Evolutionary conservation across 2,888 invertebrate species (phyloP).

Genomic region (Zele albiditarsus): DNA sequence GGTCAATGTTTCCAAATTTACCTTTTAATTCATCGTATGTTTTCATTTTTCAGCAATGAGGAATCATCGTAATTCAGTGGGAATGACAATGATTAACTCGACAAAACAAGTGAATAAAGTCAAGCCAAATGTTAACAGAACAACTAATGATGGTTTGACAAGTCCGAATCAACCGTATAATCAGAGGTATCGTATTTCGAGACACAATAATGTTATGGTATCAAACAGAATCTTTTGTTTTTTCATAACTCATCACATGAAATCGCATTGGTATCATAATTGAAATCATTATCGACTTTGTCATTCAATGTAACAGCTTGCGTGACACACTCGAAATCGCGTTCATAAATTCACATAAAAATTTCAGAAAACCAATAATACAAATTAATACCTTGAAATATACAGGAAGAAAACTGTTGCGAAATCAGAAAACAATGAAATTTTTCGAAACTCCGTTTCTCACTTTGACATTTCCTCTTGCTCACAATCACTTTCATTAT

Average conservation of each 20-base stretch:
- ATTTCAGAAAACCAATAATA: background rate
- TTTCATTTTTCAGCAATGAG: slow-evolving; percentile 79
- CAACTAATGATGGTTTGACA: slow-evolving; percentile 82
- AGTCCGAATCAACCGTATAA: slow-evolving; percentile 81
- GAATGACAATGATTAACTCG: slow-evolving; percentile 82
- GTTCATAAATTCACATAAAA: no score
- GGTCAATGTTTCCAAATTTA: background rate
- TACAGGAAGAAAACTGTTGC: background rate
- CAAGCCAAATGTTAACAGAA: slow-evolving; percentile 89
- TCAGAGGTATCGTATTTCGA: slow-evolving; percentile 73
- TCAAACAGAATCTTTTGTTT: slow-evolving; percentile 15
- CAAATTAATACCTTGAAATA: background rate
- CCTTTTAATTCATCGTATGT: background rate
- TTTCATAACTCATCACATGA: background rate
- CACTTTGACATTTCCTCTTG: slow-evolving; percentile 12
- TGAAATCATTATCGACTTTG: slow-evolving; percentile 29
- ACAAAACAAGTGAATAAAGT: slow-evolving; percentile 92
- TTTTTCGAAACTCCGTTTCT: slow-evolving; percentile 20
- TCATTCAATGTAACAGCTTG: slow-evolving; percentile 7
- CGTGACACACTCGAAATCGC: background rate
- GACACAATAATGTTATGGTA: background rate
- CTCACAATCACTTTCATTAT: slow-evolving; percentile 1
- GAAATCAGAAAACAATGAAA: background rate
- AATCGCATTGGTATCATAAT: background rate
- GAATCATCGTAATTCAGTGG: slow-evolving; percentile 84